Evolutionary conservation across 37 sponge, comb jelly and placozoan species (phyloP), one percentile per base, ranked within the genome.

Genomic region (Spongilla lacustris): DNA sequence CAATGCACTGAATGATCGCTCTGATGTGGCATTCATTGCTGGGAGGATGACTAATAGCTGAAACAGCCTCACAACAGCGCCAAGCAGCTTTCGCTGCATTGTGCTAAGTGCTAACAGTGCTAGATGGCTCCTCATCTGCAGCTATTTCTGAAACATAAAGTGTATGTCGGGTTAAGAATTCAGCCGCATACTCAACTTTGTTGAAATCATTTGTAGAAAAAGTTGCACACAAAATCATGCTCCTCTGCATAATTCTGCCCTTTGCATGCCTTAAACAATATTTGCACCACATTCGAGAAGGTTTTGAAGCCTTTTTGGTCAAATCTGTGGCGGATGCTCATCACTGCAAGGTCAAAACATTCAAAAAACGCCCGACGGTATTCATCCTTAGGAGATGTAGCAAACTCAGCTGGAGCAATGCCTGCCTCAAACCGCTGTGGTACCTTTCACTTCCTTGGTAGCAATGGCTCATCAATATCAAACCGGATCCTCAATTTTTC

Each of bases 1-100:
- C 19, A 95, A 83, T 58, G 96, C 93, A 92, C 89, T 88, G 71
- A 92, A 92, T 37, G 92, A 89, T 36, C 88, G 36, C 75, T 95
- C 91, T 35, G 87, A 93, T 37, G 89, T 88, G 37, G 81, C 67
- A 77, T 93, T 95, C 11, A 85, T 92, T 29, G 95, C 88, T 31
- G 89, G 95, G 46, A 92, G 34, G 27, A 92, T 76, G 69, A 95
- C 27, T 36, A 94, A 69, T 50, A 94, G 75, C 69, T 89, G 87
- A 86, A 95, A 89, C 72, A 89, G 36, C 67, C 41, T 14, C 76
- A 87, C 88, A 17, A 94, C 89, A 75, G 79, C n/a, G 69, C 58
- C 48, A 12, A 84, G n/a, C 41, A 84, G 41, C 28, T 6, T 66
- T 49, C 77, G 74, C 58, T 76, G 85, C 26, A 74, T 68, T 73